A percentile compares a stretch with the other conserved stretches of the same genome.
Conservation (phyloP, 2,888 invertebrate genomes). For the Drosophila rellima region DNA sequence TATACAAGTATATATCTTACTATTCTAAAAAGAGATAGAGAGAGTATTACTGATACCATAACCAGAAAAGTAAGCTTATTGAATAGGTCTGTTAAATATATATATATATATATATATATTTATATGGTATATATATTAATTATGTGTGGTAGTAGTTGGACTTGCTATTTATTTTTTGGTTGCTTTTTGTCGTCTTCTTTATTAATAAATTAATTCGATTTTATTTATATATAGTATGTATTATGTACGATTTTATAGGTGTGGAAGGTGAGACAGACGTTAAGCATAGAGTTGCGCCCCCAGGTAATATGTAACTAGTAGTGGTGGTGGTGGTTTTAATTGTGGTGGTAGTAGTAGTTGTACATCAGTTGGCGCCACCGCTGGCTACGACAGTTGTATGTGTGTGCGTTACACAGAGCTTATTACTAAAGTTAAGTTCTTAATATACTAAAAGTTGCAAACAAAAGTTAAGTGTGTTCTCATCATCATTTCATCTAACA, state of each 20-base stretch:
- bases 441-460: conserved; percentile 68
- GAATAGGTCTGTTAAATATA: conserved; percentile 71
- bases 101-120: conserved; percentile 23
- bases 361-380: conserved; percentile 53
- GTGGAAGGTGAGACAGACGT: conserved; percentile 49
- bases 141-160: conserved; percentile 17
- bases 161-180: conserved; percentile 13
- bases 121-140: conserved; percentile 4
- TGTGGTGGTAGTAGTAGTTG: conserved; percentile 33
- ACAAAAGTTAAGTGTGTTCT: conserved; percentile 70
- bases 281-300: conserved; percentile 60
- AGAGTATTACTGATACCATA: conserved; percentile 64
- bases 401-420: conserved; percentile 40
- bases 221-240: conserved; percentile 29
- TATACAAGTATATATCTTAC: conserved; percentile 67
- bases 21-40: conserved; percentile 27
- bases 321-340: conserved; percentile 33
- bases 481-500: conserved; percentile 19
- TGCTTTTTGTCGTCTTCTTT: conserved; percentile 9
- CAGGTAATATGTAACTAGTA: conserved; percentile 33
- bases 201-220: conserved; percentile 29
- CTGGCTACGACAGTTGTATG: conserved; percentile 36
- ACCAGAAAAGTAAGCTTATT: conserved; percentile 70
- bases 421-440: conserved; percentile 69
- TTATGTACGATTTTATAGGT: conserved; percentile 37